These are phyloP conservation scores for Anseranas semipalmata DNA, from an alignment of 2,113 vertebrate species.

Conservation along the genomic window DNA sequence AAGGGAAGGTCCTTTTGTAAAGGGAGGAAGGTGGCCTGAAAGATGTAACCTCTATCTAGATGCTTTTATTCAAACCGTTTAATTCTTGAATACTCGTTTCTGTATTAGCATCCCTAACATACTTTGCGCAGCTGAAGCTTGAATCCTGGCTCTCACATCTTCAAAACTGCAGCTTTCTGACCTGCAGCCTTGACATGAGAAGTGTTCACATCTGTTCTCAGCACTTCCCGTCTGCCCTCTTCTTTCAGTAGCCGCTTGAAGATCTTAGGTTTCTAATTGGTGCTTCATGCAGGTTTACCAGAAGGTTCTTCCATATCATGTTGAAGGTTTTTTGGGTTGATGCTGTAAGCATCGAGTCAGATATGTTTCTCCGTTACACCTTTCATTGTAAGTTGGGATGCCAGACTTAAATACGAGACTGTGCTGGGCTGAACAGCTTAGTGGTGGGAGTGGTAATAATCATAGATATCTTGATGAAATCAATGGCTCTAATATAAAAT, in stretches of 20 bases:
- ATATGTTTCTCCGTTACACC: not conserved
- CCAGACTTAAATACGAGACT: slow-evolving; percentile 65
- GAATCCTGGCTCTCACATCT: not conserved
- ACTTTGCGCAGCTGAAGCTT: not conserved
- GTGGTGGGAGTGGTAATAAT: slow-evolving; percentile 73
- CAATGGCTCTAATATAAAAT: slow-evolving; percentile 77
- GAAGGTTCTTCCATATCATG: not conserved
- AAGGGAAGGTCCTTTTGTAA: not conserved
- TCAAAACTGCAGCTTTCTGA: not conserved
- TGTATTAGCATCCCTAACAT: not conserved
- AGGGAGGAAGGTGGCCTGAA: not conserved
- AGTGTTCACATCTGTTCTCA: not conserved
- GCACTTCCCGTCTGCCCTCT: not conserved
- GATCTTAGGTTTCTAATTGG: not conserved
- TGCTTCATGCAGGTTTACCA: not conserved
- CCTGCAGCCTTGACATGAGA: not conserved
- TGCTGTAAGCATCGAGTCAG: not conserved
- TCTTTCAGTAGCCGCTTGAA: not conserved
- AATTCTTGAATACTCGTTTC: not conserved
- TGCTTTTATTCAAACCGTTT: not conserved
- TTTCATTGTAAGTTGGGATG: slow-evolving; percentile 57
- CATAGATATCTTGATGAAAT: slow-evolving; percentile 74
- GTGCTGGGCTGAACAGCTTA: slow-evolving; percentile 64
- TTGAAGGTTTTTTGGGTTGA: not conserved
- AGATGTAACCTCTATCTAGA: not conserved